These are phyloP conservation scores for Acanthurus lineatus DNA, from an alignment of 2,797 vertebrate genomes.

Conservation along the genomic window DNA sequence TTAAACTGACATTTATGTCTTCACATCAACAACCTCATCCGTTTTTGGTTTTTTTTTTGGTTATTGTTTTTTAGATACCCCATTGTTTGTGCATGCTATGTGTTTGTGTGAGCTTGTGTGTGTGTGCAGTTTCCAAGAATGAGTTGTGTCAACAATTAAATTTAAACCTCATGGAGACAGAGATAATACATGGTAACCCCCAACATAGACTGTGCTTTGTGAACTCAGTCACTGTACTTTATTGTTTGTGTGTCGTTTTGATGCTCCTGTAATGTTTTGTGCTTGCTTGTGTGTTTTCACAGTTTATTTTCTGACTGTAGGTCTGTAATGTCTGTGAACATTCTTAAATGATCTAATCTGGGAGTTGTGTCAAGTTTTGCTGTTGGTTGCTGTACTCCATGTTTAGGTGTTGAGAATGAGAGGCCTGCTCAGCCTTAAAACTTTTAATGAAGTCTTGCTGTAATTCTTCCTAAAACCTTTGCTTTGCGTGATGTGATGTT, in stretches of 20 bases:
- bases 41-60: slow-evolving; percentile 28
- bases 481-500: slow-evolving; percentile 77
- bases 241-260: slow-evolving; percentile 40
- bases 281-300: slow-evolving; percentile 23
- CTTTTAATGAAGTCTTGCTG: slow-evolving; percentile 61
- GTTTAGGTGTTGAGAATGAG: slow-evolving; percentile 69
- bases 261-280: slow-evolving; percentile 29
- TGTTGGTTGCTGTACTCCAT: slow-evolving; percentile 38
- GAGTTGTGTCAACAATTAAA: slow-evolving; percentile 69
- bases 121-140: slow-evolving; percentile 52
- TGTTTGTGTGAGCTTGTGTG: slow-evolving; percentile 32
- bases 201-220: slow-evolving; percentile 57
- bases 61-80: slow-evolving; percentile 5
- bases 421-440: slow-evolving; percentile 48
- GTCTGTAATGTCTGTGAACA: slow-evolving; percentile 33
- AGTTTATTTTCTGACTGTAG: slow-evolving; percentile 33
- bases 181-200: slow-evolving; percentile 68
- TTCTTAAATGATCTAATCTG: slow-evolving; percentile 47
- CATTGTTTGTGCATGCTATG: slow-evolving; percentile 33
- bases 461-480: slow-evolving; percentile 61
- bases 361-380: neutral
- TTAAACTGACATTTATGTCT: slow-evolving; percentile 44
- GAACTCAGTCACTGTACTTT: slow-evolving; percentile 45
- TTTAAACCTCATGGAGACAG: slow-evolving; percentile 69
- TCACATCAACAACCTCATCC: slow-evolving; percentile 40